phyloP scores from a whole-genome alignment of 2,888 invertebrate genomes.

The Elegia similella region DNA sequence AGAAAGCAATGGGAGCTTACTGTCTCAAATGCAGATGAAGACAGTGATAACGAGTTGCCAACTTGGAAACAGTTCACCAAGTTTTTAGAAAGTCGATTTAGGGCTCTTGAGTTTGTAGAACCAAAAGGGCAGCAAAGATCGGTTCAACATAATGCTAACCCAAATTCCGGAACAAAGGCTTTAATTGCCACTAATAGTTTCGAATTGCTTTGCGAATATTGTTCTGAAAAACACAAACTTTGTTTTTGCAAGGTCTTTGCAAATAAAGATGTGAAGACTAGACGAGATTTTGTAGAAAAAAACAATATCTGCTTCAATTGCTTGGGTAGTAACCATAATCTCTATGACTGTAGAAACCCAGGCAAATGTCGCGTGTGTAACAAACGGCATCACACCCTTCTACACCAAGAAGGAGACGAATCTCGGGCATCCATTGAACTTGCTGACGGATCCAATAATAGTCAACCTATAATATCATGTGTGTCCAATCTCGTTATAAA shows the following conservation, averaged over 20 bases:
- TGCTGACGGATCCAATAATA: not conserved
- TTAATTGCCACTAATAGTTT: not conserved
- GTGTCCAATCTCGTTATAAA: not conserved
- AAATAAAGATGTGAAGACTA: not conserved
- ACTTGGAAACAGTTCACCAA: not conserved
- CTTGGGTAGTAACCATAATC: not conserved
- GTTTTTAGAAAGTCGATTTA: slow-evolving; percentile 15
- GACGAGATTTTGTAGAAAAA: not conserved
- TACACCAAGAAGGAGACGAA: not conserved
- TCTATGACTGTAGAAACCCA: not conserved
- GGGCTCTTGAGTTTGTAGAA: slow-evolving; percentile 11
- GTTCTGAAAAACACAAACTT: not conserved
- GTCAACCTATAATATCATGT: not conserved
- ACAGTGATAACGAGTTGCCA: slow-evolving; percentile 5
- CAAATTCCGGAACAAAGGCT: no score
- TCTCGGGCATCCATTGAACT: no score
- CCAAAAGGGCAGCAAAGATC: not conserved
- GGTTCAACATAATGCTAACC: not conserved
- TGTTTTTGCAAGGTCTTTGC: not conserved
- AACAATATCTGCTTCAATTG: not conserved
- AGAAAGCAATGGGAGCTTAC: slow-evolving; percentile 16
- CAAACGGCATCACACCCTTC: slow-evolving; percentile 13
- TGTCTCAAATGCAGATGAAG: not conserved
- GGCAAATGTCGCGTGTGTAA: not conserved
- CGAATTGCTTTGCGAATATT: not conserved